Base-by-base conservation (phyloP, 2,113 vertebrate genomes). In the Neofelis nebulosa region DNA sequence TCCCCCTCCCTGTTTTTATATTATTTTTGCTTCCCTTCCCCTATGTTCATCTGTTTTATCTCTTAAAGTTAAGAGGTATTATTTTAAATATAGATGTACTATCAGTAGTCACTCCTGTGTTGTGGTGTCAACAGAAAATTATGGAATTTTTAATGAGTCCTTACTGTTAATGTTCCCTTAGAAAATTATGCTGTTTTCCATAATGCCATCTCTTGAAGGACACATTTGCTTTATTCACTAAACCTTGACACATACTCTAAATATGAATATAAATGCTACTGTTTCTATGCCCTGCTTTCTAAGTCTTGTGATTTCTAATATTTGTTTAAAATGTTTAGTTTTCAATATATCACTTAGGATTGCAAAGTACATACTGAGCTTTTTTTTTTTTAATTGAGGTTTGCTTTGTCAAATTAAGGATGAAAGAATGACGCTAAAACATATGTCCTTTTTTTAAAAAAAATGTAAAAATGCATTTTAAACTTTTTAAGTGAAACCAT, bases 251-350 rank as follows among this genome's bases (percentile, higher is more conserved):
- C 3, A 61, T 79, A 73, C 13, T 63, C 25, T 92, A 96, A 69
- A 27, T 10, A 73, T 16, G 33, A 91, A 82, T 68, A 50, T 41
- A 80, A 94, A 86, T n/a, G n/a, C 7, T 92, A 9, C 38, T 91
- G 4, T 83, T 89, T 94, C 57, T 95, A 57, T 73, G 7, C 27
- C 27, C 45, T 84, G 12, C 25, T 55, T 90, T 90, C 3, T 76
- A 81, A 79, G 8, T 78, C 15, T 61, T 80, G 3, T 48, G 41
- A 73, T 91, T 73, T 79, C 61, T 95, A 94, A 78, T 94, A 71
- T 89, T 78, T 91, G n/a, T 66, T 96, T 95, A 55, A 91, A 82
- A 6, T n/a, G 84, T 86, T 93, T 80, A 82, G 7, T 71, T 97
- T 84, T 66, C 89, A 96, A 41, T 21, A 21, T 11, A n/a, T 85